These are phyloP conservation scores for Geothlypis trichas DNA, from an alignment of 2,113 vertebrate genomes.

Conservation along the genomic window DNA sequence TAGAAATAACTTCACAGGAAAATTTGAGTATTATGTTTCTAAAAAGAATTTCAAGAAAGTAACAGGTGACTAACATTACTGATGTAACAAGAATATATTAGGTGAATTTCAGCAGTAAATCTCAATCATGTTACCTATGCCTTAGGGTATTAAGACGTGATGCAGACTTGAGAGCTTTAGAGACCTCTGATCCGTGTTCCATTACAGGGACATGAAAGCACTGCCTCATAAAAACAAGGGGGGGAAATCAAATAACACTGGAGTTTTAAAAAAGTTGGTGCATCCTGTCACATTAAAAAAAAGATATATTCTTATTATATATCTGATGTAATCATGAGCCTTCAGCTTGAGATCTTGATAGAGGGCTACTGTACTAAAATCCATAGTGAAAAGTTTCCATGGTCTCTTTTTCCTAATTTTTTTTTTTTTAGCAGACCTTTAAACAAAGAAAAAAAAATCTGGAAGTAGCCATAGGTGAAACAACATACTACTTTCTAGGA, in stretches of 20 bases:
- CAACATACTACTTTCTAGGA: neutral
- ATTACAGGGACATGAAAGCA: neutral
- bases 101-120: slow-evolving; percentile 29
- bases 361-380: neutral
- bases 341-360: neutral
- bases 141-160: neutral
- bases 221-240: neutral
- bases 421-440: neutral
- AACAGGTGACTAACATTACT: slow-evolving; percentile 19
- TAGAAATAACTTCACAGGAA: neutral
- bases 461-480: neutral
- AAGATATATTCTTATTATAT: neutral
- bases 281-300: neutral
- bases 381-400: neutral
- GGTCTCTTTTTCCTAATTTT: neutral
- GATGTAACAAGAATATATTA: neutral
- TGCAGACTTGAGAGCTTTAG: neutral
- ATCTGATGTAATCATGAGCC: neutral
- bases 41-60: neutral
- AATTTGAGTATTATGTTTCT: neutral
- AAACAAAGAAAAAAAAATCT: neutral
- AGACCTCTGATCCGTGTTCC: neutral
- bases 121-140: neutral
- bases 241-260: neutral
- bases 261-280: neutral